These are phyloP conservation scores for Brachionus asplanchnoidis DNA, from an alignment of 1,140 invertebrate species.

Conservation along the genomic window DNA sequence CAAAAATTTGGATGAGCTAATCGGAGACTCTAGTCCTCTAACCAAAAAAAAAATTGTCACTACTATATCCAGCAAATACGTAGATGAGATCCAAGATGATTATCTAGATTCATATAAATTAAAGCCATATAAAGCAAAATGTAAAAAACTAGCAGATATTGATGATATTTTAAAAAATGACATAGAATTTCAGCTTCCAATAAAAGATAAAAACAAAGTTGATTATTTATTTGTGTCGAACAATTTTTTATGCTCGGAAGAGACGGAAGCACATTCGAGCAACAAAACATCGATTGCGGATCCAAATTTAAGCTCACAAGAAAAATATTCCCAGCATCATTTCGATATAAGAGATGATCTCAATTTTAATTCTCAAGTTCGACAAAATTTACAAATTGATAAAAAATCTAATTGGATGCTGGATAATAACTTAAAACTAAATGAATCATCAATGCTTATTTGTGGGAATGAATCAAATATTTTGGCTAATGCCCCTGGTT, in stretches of 20 bases:
- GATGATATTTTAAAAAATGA: neutral
- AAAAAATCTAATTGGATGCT: neutral
- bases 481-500: neutral
- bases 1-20: neutral
- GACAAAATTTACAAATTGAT: neutral
- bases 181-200: neutral
- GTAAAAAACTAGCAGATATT: neutral
- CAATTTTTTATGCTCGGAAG: neutral
- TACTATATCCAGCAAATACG: neutral
- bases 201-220: neutral
- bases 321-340: neutral
- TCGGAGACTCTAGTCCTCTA: neutral
- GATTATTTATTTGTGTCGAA: neutral
- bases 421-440: neutral
- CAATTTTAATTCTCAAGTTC: neutral
- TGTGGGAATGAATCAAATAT: neutral
- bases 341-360: neutral
- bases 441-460: neutral
- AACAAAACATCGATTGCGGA: neutral
- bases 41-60: neutral
- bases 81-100: neutral
- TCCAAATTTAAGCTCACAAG: neutral
- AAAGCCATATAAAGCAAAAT: neutral
- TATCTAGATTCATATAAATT: neutral
- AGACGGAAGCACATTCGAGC: neutral